Conservation (phyloP, 2,797 vertebrate species). For the Megaceryle alcyon region DNA sequence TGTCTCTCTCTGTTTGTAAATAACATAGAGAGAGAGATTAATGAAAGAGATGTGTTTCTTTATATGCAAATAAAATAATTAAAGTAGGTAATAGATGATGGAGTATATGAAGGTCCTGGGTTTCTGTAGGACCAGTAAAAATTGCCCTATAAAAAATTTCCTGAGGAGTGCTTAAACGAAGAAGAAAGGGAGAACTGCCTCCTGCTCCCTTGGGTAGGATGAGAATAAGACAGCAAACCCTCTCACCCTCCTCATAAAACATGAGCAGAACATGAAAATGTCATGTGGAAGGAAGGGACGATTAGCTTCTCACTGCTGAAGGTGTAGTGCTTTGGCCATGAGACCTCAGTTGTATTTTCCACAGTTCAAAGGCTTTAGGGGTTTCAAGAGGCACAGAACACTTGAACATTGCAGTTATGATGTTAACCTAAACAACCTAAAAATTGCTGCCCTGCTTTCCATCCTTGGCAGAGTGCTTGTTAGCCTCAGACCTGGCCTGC, state of each 20-base stretch:
- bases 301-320: neutral
- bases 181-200: neutral
- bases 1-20: slow-evolving; percentile 4
- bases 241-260: neutral
- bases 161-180: neutral
- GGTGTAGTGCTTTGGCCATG: fast-evolving
- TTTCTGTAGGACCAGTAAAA: neutral
- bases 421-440: neutral
- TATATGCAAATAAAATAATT: neutral
- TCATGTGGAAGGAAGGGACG: fast-evolving
- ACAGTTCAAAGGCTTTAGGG: neutral
- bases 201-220: neutral
- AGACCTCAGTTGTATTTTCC: neutral
- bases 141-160: neutral
- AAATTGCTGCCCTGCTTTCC: neutral
- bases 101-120: neutral
- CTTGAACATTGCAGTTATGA: fast-evolving
- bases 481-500: neutral
- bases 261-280: neutral
- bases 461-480: neutral
- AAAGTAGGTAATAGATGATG: neutral
- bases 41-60: neutral
- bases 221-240: neutral
- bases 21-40: neutral
- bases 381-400: neutral